Conservation (phyloP, 2,797 vertebrate species). For the Parambassis ranga region DNA sequence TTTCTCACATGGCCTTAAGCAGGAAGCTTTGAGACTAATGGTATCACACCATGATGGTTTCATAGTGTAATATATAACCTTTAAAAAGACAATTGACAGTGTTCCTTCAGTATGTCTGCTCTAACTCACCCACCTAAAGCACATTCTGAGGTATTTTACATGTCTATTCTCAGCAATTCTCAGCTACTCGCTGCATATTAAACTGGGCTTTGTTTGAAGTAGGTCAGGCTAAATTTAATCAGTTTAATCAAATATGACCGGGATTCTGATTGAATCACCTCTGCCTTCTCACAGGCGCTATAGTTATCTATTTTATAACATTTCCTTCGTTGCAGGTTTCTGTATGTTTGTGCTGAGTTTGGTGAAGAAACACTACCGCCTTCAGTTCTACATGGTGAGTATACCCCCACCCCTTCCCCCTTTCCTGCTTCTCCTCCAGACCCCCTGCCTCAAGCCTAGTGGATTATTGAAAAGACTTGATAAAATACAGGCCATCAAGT, state of each 20-base stretch:
- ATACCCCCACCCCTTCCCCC: neutral
- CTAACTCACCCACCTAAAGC: neutral
- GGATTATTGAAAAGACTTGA: slow-evolving; percentile 42
- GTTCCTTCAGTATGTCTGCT: neutral
- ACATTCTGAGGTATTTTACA: too few species aligned
- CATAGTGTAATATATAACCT: too few species aligned
- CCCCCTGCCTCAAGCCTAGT: neutral
- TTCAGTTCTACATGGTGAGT: slow-evolving; percentile 99
- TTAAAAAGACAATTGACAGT: too few species aligned
- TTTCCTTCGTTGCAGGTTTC: slow-evolving; percentile 81
- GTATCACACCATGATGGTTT: neutral
- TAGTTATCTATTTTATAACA: neutral
- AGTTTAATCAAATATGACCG: slow-evolving; percentile 25
- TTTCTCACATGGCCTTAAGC: neutral
- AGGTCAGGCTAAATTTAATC: slow-evolving; percentile 46
- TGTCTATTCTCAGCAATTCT: too few species aligned
- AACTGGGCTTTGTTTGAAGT: slow-evolving; percentile 27
- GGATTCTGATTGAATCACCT: slow-evolving; percentile 12
- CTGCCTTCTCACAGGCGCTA: neutral
- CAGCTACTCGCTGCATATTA: neutral
- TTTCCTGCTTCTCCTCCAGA: neutral
- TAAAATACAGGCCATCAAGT: neutral
- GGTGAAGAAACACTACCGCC: slow-evolving; percentile 98
- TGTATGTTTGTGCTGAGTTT: slow-evolving; percentile 99
- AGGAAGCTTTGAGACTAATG: neutral